Percentiles rank a stretch among this genome's conserved stretches.
These are phyloP conservation scores for Enteromius thamalakanensis DNA, from an alignment of 2,797 vertebrate species.

Conservation along the genomic window DNA sequence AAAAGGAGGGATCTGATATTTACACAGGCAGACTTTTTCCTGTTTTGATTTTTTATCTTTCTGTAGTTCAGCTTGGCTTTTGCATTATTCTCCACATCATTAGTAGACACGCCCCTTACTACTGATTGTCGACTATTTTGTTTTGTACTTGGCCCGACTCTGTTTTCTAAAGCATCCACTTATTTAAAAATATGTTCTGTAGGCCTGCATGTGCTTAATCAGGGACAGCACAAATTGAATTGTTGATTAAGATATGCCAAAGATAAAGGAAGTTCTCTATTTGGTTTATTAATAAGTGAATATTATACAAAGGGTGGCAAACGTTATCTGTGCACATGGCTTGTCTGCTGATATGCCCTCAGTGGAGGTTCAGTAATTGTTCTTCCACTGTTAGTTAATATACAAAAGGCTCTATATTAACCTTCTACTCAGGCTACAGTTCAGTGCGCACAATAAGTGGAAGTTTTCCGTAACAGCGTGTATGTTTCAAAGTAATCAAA, in stretches of 20 bases:
- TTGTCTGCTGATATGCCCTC: constrained; percentile 28
- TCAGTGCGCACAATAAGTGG: not conserved
- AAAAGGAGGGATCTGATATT: not conserved
- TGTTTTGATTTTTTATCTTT: too few relatives aligned
- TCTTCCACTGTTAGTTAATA: constrained; percentile 30
- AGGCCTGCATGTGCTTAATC: not conserved
- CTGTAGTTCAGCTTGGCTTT: too few relatives aligned
- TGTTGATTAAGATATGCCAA: constrained; percentile 30
- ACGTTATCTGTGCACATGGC: constrained; percentile 22
- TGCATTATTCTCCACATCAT: too few relatives aligned
- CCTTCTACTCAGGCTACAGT: constrained; percentile 1
- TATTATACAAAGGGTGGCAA: not conserved
- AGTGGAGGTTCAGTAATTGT: constrained; percentile 31
- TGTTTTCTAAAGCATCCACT: not conserved
- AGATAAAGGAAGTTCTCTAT: not conserved
- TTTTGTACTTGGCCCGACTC: too few relatives aligned
- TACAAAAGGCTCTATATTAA: constrained; percentile 27
- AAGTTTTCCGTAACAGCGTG: not conserved
- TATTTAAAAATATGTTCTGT: not conserved
- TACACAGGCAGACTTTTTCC: too few relatives aligned
- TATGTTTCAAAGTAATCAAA: constrained; percentile 6
- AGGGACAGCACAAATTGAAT: not conserved
- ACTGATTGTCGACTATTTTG: too few relatives aligned
- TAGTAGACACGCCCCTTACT: too few relatives aligned
- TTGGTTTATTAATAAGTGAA: constrained; percentile 39